Percentiles rank a stretch among this genome's conserved stretches.
phyloP scores from a whole-genome alignment of 2,888 invertebrate genomes.

The Nephrocerus scutellatus region DNA sequence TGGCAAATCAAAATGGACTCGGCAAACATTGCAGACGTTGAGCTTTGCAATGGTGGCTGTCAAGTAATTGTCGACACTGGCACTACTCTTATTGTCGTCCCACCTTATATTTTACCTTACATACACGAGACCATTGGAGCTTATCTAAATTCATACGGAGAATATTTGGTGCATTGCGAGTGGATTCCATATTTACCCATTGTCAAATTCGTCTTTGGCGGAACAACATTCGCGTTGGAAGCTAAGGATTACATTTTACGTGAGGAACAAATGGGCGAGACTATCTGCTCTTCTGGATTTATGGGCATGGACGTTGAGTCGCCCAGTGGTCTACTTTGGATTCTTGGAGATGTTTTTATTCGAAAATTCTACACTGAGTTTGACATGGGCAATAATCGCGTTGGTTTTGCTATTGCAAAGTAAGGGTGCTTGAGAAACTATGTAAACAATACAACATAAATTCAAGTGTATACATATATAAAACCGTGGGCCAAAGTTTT shows the following conservation, averaged over 20 bases:
- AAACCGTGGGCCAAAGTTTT: too few relatives aligned
- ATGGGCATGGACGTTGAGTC: slow-evolving; percentile 79
- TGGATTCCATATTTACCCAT: slow-evolving; percentile 67
- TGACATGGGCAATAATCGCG: slow-evolving; percentile 70
- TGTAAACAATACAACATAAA: slow-evolving; percentile 27
- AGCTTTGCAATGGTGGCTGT: slow-evolving; percentile 71
- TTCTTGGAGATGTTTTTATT: slow-evolving; percentile 90
- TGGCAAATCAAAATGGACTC: slow-evolving; percentile 92
- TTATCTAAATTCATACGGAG: slow-evolving; percentile 61
- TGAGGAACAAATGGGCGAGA: slow-evolving; percentile 72
- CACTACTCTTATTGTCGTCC: slow-evolving; percentile 91
- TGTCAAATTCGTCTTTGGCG: slow-evolving; percentile 68
- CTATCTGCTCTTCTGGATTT: slow-evolving; percentile 88
- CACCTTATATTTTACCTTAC: slow-evolving; percentile 60
- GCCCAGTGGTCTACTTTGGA: slow-evolving; percentile 93
- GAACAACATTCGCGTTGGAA: slow-evolving; percentile 64
- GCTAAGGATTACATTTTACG: slow-evolving; percentile 79
- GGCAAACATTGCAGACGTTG: slow-evolving; percentile 50
- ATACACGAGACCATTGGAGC: slow-evolving; percentile 75
- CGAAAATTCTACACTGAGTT: slow-evolving; percentile 89
- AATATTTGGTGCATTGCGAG: slow-evolving; percentile 72
- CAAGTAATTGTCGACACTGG: slow-evolving; percentile 93
- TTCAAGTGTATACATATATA: too few relatives aligned
- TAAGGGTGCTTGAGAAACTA: too few relatives aligned
- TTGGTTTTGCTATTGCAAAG: slow-evolving; percentile 70